Conservation (phyloP, 1,140 invertebrate species). For the Xylocopa sonorina region DNA sequence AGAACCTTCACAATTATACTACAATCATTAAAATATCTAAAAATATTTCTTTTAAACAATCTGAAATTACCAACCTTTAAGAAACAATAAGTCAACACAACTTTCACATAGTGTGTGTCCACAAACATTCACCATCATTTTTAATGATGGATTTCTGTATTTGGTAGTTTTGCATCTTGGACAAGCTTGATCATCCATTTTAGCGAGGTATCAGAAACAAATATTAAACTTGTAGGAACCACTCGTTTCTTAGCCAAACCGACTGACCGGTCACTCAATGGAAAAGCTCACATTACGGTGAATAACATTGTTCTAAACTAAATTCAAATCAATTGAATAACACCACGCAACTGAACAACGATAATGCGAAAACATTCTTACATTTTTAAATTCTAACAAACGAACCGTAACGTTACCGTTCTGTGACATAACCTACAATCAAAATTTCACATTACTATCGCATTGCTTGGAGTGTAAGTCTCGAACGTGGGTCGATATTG, state of each 20-base stretch:
- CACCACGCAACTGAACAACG: neutral
- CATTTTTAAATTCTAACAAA: neutral
- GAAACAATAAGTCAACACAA: conserved; percentile 97
- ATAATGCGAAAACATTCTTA: conserved; percentile 3
- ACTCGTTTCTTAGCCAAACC: neutral
- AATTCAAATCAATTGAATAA: neutral
- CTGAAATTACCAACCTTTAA: conserved; percentile 88
- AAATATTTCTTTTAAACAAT: neutral
- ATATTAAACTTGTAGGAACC: neutral
- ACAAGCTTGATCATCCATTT: conserved; percentile 95
- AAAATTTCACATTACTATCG: neutral
- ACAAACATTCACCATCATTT: conserved; percentile 99
- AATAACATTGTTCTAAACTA: neutral
- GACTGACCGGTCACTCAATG: neutral
- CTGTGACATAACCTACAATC: conserved; percentile 45
- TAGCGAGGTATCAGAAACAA: conserved; percentile 24
- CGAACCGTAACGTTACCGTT: neutral
- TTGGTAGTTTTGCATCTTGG: conserved; percentile 99
- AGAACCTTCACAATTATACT: conserved; percentile 86
- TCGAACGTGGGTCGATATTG: conserved; percentile 22
- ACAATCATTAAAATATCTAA: neutral
- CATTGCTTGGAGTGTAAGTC: no score
- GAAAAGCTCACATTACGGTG: conserved; percentile 18
- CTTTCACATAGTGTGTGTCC: conserved; percentile 98
- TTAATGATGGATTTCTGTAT: conserved; percentile 97